Conservation (phyloP, 2,113 vertebrate species). For the Pluvialis apricaria region DNA sequence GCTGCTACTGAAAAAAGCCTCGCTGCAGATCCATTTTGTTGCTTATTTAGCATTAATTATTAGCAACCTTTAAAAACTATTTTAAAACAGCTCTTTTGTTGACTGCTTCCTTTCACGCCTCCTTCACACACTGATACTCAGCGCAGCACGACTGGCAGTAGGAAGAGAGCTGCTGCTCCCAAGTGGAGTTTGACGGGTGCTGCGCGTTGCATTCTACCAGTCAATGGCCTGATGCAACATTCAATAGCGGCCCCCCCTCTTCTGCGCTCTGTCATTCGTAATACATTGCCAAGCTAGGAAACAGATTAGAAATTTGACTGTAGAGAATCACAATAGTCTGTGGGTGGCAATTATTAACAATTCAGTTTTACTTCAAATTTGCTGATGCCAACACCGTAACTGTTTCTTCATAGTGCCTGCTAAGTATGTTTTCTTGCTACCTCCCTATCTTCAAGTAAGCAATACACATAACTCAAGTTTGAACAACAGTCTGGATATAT, state of each 20-base stretch:
- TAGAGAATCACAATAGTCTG: background rate
- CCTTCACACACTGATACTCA: background rate
- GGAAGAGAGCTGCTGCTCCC: conserved; percentile 51
- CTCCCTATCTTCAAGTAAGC: background rate
- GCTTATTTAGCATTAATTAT: background rate
- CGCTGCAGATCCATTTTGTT: background rate
- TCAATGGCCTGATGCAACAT: background rate
- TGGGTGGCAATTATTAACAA: background rate
- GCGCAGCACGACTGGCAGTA: background rate
- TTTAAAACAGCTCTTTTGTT: background rate
- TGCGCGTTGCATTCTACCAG: background rate
- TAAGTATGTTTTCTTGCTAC: background rate
- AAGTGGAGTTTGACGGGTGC: background rate
- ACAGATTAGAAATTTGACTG: background rate
- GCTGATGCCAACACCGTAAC: background rate
- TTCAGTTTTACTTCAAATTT: background rate
- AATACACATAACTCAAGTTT: background rate
- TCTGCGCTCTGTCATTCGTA: background rate
- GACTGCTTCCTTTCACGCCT: background rate
- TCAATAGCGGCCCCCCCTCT: background rate
- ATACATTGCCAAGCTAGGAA: background rate
- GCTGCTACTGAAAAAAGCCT: background rate
- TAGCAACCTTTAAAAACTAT: background rate
- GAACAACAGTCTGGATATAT: background rate
- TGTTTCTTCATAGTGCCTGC: background rate